These are phyloP conservation scores for Agriopis marginaria DNA, from an alignment of 2,888 invertebrate species.

Conservation along the genomic window DNA sequence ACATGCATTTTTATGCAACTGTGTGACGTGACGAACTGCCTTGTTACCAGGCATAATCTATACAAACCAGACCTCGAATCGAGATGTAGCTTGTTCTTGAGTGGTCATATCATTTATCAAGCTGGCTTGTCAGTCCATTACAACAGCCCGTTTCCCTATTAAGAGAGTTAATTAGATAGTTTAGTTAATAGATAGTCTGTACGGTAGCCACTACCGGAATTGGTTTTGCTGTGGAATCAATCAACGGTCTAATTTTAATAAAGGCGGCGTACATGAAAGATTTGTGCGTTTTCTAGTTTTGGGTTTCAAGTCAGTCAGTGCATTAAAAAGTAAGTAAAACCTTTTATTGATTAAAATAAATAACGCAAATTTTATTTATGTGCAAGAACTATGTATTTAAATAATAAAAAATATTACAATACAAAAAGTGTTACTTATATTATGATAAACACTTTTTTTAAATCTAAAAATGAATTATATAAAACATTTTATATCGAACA, in stretches of 20 bases:
- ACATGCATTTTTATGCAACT: background rate
- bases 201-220: constrained; percentile 75
- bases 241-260: constrained; percentile 38
- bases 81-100: constrained; percentile 1
- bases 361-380: no score
- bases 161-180: constrained; percentile 55
- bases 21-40: background rate
- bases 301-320: background rate
- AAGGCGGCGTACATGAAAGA: constrained; percentile 15
- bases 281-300: background rate
- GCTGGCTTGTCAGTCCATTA: constrained; percentile 40
- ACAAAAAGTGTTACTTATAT: no score
- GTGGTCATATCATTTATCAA: constrained; percentile 27
- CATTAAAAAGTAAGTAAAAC: no score
- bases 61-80: constrained; percentile 2
- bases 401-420: no score
- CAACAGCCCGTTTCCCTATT: constrained; percentile 39
- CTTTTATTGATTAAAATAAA: no score
- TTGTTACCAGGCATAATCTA: background rate
- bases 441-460: no score
- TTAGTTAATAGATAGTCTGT: constrained; percentile 33
- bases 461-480: no score
- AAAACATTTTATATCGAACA: no score
- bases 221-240: constrained; percentile 73
- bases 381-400: no score